Percentiles rank a stretch among this genome's conserved stretches.
Evolutionary conservation across 2,797 vertebrate species (phyloP).

Genomic region (Lepus townsendii): DNA sequence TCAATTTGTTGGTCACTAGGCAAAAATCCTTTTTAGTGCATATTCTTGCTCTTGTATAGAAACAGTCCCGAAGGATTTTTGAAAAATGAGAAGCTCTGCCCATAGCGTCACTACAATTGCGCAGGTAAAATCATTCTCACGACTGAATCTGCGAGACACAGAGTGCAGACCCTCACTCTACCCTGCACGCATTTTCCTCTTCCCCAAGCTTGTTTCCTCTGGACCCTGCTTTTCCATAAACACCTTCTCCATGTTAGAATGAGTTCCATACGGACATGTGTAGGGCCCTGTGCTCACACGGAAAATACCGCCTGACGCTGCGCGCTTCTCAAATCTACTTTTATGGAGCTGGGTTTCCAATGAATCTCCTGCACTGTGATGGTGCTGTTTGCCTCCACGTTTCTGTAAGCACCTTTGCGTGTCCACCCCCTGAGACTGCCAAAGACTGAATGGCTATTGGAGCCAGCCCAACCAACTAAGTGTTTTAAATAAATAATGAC

Average conservation of each 20-base stretch:
- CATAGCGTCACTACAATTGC: background rate
- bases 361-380: background rate
- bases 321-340: background rate
- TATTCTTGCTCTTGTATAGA: background rate
- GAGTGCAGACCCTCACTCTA: background rate
- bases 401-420: constrained; percentile 18
- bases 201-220: background rate
- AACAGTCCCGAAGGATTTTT: background rate
- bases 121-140: background rate
- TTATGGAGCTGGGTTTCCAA: background rate
- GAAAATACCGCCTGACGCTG: background rate
- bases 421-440: background rate
- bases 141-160: background rate
- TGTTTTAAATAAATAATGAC: constrained; percentile 61
- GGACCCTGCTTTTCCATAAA: background rate
- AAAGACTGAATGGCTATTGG: constrained; percentile 44
- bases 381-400: background rate
- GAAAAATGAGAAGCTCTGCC: background rate
- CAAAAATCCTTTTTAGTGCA: background rate
- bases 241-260: background rate
- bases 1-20: constrained; percentile 9
- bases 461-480: constrained; percentile 29
- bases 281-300: background rate
- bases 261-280: background rate
- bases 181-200: background rate